A percentile compares a stretch with the other conserved stretches of the same genome.
Conservation (phyloP, 2,888 invertebrate genomes). For the Lissocephala sabroskyi region DNA sequence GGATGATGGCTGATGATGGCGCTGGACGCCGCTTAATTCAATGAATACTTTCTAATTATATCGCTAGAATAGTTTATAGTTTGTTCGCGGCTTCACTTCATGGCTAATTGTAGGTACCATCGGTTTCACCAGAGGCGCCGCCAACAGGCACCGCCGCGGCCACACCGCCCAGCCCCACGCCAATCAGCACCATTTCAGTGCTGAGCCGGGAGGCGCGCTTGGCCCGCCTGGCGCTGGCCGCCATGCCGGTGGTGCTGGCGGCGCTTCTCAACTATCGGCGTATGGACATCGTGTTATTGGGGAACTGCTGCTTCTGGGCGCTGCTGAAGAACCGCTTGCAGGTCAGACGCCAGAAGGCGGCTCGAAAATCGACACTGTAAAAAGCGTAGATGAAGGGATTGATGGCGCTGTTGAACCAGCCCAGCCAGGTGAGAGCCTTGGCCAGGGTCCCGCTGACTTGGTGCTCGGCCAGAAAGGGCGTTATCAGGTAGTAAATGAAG, state of each 20-base stretch:
- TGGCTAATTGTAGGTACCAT: not conserved
- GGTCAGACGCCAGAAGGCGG: constrained; percentile 89
- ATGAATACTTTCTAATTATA: constrained; percentile 21
- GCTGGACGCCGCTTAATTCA: constrained; percentile 11
- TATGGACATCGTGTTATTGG: constrained; percentile 70
- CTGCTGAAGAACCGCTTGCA: constrained; percentile 68
- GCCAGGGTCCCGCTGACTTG: constrained; percentile 79
- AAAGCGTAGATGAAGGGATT: constrained; percentile 94
- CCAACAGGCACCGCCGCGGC: constrained; percentile 3
- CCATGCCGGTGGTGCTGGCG: not conserved
- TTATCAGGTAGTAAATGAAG: constrained; percentile 86
- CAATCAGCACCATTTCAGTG: constrained; percentile 12
- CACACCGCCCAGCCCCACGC: constrained; percentile 11
- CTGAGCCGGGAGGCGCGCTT: constrained; percentile 2
- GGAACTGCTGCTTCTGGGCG: constrained; percentile 65
- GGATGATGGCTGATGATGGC: too few relatives aligned
- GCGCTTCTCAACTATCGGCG: constrained; percentile 60
- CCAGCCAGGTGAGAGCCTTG: constrained; percentile 88
- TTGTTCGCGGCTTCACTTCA: too few relatives aligned
- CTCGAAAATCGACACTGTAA: constrained; percentile 88
- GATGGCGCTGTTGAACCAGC: constrained; percentile 92
- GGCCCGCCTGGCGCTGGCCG: too few relatives aligned
- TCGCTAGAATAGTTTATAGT: constrained; percentile 20
- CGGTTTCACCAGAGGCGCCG: not conserved
- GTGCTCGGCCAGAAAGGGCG: constrained; percentile 81